phyloP scores from a whole-genome alignment of 2,888 invertebrate species.

The Palloptera scutellata region DNA sequence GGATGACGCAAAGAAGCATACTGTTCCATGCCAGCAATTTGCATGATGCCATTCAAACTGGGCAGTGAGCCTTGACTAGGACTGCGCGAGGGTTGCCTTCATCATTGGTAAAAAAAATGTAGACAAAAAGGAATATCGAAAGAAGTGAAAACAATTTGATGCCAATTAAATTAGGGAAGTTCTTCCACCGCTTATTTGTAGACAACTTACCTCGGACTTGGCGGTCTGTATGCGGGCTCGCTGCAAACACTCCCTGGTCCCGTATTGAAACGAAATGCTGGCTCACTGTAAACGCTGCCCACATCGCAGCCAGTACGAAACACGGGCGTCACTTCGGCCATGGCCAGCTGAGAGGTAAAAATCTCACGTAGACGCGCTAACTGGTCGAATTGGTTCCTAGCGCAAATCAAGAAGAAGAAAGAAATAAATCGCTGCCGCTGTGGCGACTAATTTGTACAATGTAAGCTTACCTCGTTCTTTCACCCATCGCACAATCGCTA shows the following conservation, averaged over 20 bases:
- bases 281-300: slow-evolving; percentile 64
- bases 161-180: neutral
- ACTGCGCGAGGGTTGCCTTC: slow-evolving; percentile 60
- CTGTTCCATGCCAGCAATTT: slow-evolving; percentile 68
- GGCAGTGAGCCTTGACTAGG: slow-evolving; percentile 64
- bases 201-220: slow-evolving; percentile 63
- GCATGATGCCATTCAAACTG: slow-evolving; percentile 74
- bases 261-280: slow-evolving; percentile 63
- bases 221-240: slow-evolving; percentile 78
- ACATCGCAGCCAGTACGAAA: slow-evolving; percentile 66
- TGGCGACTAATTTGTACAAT: neutral
- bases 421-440: no score
- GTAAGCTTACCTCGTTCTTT: slow-evolving; percentile 58
- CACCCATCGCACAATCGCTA: slow-evolving; percentile 63
- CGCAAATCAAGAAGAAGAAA: slow-evolving; percentile 1
- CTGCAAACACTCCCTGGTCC: slow-evolving; percentile 84
- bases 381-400: slow-evolving; percentile 75
- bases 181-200: neutral
- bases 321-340: slow-evolving; percentile 75
- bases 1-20: slow-evolving; percentile 84
- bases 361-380: slow-evolving; percentile 82
- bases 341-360: slow-evolving; percentile 79
- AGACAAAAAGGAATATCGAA: neutral
- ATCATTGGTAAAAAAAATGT: neutral
- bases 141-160: neutral